Base-by-base conservation (phyloP, 2,797 vertebrate species). In the Schizothorax lantsangensis region DNA sequence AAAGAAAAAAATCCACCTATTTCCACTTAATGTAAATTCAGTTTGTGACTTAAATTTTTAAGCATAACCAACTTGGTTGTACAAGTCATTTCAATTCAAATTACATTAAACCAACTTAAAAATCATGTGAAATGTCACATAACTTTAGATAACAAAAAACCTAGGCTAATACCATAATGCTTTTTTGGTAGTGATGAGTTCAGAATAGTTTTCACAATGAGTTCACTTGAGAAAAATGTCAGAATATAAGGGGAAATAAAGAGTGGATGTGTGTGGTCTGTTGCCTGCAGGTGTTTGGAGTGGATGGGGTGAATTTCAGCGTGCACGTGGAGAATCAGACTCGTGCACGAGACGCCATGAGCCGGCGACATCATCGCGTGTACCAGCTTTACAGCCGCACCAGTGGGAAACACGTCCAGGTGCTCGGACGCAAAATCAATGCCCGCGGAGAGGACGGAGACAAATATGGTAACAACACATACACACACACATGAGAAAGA, bases 291-390 rank as follows among this genome's bases (percentile, higher is more conserved):
- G 97, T 98, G 93, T 96, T 95, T 88, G 97, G 97, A 87, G 97
- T 98, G 94, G 98, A 99, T 94, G 97, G 97, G 89, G 97, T 99
- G 93, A 98, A 99, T 95, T 99, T 99, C 95, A 97, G 98, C 86
- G 97, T 98, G 95, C 98, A 99, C 0, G 98, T 99, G 95, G 98
- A 99, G 95, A 99, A 99, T 94, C 98, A 99, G 96, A 99, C 98
- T 0, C 96, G 97, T 93, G 97, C 97, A 80, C 96, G 97, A 94
- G 98, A 99, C 77, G 97, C 98, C 91, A 98, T 99, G 95, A 99
- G 98, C 94, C 96, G 98, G 88, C 96, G 98, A 93, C 98, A 99
- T 88, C 97, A 98, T 84, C 94, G 98, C 78, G 96, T 99, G 89
- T 99, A 99, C 93, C 98, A 99, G 94, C 97, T 99, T 88, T 99